Conservation (phyloP, 2,113 vertebrate species). For the Cephalopholis sonnerati region DNA sequence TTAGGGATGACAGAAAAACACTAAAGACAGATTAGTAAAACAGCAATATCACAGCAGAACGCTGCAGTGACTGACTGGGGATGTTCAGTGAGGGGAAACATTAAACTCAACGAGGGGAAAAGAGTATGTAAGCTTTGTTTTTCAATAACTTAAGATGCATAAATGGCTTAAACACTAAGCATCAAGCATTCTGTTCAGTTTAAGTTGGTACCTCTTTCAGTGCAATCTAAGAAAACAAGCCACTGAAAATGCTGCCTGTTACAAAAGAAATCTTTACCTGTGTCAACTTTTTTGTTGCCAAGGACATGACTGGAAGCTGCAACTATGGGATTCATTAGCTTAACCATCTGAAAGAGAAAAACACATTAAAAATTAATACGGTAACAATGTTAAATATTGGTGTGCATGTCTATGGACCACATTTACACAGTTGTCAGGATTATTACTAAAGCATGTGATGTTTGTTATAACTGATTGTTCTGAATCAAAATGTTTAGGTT, state of each 20-base stretch:
- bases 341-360: constrained; percentile 71
- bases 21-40: background rate
- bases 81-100: background rate
- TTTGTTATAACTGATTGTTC: background rate
- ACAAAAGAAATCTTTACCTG: constrained; percentile 68
- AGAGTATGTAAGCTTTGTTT: background rate
- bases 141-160: background rate
- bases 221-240: background rate
- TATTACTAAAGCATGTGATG: background rate
- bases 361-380: background rate
- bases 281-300: constrained; percentile 74
- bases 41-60: background rate
- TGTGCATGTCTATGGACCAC: background rate
- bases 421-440: background rate
- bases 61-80: background rate
- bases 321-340: constrained; percentile 79
- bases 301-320: constrained; percentile 75
- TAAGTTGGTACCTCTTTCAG: background rate
- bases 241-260: background rate
- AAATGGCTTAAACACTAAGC: background rate
- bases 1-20: background rate
- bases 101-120: background rate
- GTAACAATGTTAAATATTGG: background rate
- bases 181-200: background rate
- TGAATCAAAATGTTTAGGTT: background rate